Percentiles rank a stretch among this genome's conserved stretches.
Evolutionary conservation across 2,113 vertebrate species (phyloP).

Genomic region (Hydropotes inermis): DNA sequence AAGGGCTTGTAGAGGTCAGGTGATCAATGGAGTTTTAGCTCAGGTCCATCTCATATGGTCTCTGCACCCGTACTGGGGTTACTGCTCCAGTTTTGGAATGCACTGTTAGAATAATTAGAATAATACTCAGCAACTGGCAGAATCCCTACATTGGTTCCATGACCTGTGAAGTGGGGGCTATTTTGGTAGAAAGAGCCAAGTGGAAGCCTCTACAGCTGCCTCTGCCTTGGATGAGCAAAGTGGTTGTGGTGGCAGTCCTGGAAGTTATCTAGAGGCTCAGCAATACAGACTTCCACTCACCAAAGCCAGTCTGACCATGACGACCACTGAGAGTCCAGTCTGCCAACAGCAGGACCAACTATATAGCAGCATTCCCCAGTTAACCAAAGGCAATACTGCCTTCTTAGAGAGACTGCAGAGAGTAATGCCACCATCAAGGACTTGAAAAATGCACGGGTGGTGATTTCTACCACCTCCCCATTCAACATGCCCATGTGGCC

Average conservation of each 20-base stretch:
- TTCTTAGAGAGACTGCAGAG: neutral
- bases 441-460: neutral
- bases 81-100: neutral
- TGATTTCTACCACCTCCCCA: neutral
- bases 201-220: neutral
- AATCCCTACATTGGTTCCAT: neutral
- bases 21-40: neutral
- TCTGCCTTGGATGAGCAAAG: neutral
- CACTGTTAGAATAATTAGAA: neutral
- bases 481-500: neutral
- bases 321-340: neutral
- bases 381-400: neutral
- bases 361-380: neutral
- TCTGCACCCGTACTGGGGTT: neutral
- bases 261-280: neutral
- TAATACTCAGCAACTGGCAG: neutral
- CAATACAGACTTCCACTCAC: neutral
- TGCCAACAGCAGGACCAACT: neutral
- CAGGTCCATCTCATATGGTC: neutral
- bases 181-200: neutral
- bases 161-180: neutral
- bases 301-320: neutral
- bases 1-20: neutral
- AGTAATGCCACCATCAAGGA: neutral
- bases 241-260: neutral